These are phyloP conservation scores for Zaprionus taronus DNA, from an alignment of 1,140 invertebrate genomes.

Conservation along the genomic window DNA sequence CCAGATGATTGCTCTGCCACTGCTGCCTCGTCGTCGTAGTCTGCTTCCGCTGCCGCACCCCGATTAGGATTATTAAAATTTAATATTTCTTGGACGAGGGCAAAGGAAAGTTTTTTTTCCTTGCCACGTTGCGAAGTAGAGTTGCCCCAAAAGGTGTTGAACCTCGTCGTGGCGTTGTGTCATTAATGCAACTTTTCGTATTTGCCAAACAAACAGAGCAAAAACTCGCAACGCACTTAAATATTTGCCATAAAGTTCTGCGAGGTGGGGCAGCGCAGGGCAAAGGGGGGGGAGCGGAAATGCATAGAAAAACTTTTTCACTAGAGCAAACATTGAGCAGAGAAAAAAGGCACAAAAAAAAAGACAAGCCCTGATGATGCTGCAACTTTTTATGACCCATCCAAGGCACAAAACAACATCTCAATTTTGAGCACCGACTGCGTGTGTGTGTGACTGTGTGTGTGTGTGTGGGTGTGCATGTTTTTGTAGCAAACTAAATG, in stretches of 20 bases:
- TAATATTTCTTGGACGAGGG: slow-evolving; percentile 34
- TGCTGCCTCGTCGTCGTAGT: neutral
- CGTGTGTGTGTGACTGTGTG: slow-evolving; percentile 5
- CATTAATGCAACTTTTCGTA: slow-evolving; percentile 51
- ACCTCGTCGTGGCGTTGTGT: slow-evolving; percentile 31
- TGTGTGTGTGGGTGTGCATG: neutral
- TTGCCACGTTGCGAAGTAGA: neutral
- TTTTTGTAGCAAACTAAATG: slow-evolving; percentile 10
- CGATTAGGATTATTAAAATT: slow-evolving; percentile 52
- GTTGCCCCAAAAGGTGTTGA: slow-evolving; percentile 46
- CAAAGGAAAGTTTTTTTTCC: slow-evolving; percentile 24
- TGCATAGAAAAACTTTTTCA: slow-evolving; percentile 65
- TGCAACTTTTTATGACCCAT: slow-evolving; percentile 70
- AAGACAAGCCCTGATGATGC: slow-evolving; percentile 60
- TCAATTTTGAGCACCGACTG: slow-evolving; percentile 51
- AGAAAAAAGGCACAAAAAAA: neutral
- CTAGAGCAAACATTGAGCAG: slow-evolving; percentile 30
- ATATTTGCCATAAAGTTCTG: slow-evolving; percentile 67
- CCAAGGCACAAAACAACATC: slow-evolving; percentile 59
- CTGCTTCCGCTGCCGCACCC: neutral
- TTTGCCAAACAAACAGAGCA: slow-evolving; percentile 41
- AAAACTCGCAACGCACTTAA: slow-evolving; percentile 57
- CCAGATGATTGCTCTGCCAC: slow-evolving; percentile 6
- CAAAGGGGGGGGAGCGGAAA: neutral
- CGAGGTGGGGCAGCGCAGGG: neutral